These are phyloP conservation scores for Neomonachus schauinslandi DNA, from an alignment of 2,113 vertebrate genomes.

Conservation along the genomic window DNA sequence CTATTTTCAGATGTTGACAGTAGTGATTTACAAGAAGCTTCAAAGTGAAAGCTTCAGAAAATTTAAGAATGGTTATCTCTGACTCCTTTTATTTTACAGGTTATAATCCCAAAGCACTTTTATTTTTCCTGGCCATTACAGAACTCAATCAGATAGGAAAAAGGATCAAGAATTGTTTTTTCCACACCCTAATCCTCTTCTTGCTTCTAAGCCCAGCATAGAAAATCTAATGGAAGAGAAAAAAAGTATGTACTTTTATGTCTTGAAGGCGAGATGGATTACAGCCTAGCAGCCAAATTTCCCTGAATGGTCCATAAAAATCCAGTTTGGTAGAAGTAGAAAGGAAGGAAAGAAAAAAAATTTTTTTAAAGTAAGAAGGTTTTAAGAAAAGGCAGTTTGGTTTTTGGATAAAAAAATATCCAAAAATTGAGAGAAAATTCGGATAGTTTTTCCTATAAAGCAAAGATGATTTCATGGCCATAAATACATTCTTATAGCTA, in stretches of 20 bases:
- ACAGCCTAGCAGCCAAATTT: background rate
- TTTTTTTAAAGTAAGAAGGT: background rate
- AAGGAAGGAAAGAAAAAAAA: background rate
- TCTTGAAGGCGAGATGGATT: background rate
- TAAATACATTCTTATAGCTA: constrained; percentile 40
- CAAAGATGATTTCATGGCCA: constrained; percentile 2
- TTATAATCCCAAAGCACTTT: background rate
- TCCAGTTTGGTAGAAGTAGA: background rate
- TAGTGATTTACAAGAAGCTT: constrained; percentile 34
- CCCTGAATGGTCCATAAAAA: background rate
- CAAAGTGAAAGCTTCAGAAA: constrained; percentile 26
- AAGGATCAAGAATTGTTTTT: background rate
- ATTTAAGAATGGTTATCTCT: constrained; percentile 20
- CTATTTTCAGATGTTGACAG: background rate
- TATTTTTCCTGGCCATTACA: background rate
- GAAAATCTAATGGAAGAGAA: background rate
- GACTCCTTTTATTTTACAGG: constrained; percentile 8
- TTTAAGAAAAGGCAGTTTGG: background rate
- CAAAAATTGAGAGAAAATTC: constrained; percentile 7
- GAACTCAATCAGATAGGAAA: background rate
- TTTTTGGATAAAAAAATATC: constrained; percentile 17
- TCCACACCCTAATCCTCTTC: background rate
- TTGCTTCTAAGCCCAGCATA: background rate
- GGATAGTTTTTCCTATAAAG: background rate
- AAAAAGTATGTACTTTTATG: constrained; percentile 24